A percentile compares a stretch with the other conserved stretches of the same genome.
phyloP scores from a whole-genome alignment of 1,140 invertebrate species.

The Schlechtendalia chinensis region DNA sequence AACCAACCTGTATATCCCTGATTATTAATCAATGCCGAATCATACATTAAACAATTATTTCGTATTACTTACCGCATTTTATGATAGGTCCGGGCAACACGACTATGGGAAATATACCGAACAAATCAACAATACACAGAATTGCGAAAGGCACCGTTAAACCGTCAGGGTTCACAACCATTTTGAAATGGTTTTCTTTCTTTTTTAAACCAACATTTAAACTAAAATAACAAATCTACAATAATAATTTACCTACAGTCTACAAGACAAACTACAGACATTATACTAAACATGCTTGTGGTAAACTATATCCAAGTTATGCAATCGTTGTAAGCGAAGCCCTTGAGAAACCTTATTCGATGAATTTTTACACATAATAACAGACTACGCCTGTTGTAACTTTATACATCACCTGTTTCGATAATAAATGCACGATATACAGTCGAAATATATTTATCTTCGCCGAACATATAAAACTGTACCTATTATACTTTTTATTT shows the following conservation, averaged over 20 bases:
- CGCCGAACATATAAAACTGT: no score
- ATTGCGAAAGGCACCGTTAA: conserved; percentile 69
- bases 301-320: conserved; percentile 4
- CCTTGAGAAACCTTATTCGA: not conserved
- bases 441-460: no score
- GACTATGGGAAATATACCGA: conserved; percentile 77
- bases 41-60: not conserved
- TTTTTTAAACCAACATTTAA: not conserved
- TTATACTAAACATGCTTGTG: not conserved
- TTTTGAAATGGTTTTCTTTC: not conserved
- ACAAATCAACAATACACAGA: conserved; percentile 74
- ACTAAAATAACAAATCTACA: not conserved
- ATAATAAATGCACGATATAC: no score
- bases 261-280: not conserved
- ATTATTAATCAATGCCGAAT: not conserved
- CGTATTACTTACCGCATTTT: conserved; percentile 63
- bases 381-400: conserved; percentile 2
- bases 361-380: not conserved
- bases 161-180: conserved; percentile 54
- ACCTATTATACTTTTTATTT: no score
- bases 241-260: not conserved
- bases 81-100: conserved; percentile 70
- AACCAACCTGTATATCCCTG: conserved; percentile 62
- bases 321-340: conserved; percentile 13
- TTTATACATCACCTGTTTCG: not conserved